Percentiles rank a stretch among this genome's conserved stretches.
Evolutionary conservation across 2,797 vertebrate genomes (phyloP).

Genomic region (Sebastes alutus): DNA sequence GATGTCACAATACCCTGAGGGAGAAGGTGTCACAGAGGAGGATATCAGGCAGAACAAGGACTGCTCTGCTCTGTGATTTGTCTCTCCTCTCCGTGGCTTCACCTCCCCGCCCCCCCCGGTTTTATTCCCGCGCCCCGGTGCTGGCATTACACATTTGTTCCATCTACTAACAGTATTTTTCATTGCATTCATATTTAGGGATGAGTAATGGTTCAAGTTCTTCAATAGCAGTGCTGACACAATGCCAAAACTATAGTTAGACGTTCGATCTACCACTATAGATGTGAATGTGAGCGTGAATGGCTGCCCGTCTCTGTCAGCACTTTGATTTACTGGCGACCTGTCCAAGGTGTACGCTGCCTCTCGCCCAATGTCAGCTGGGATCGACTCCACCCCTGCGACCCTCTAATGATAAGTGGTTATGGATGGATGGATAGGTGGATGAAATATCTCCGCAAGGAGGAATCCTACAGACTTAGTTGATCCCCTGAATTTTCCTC

Average conservation of each 20-base stretch:
- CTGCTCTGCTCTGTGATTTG: slow-evolving; percentile 49
- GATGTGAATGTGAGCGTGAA: not conserved
- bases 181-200: not conserved
- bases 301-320: not conserved
- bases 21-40: slow-evolving; percentile 66
- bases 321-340: not conserved
- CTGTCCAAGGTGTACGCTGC: not conserved
- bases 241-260: not conserved
- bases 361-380: not conserved
- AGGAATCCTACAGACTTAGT: not conserved
- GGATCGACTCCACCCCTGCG: not conserved
- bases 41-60: slow-evolving; percentile 60
- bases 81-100: slow-evolving; percentile 15
- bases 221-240: not conserved
- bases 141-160: not conserved
- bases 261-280: not conserved
- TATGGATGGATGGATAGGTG: not conserved
- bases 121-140: not conserved
- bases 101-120: not conserved
- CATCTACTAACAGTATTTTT: not conserved
- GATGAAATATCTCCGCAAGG: not conserved
- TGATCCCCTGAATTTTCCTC: not conserved
- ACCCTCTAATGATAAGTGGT: not conserved
- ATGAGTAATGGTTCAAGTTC: not conserved
- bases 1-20: slow-evolving; percentile 67